Base-by-base conservation (phyloP, 2,888 invertebrate genomes). In the Caenorhabditis sp. region DNA sequence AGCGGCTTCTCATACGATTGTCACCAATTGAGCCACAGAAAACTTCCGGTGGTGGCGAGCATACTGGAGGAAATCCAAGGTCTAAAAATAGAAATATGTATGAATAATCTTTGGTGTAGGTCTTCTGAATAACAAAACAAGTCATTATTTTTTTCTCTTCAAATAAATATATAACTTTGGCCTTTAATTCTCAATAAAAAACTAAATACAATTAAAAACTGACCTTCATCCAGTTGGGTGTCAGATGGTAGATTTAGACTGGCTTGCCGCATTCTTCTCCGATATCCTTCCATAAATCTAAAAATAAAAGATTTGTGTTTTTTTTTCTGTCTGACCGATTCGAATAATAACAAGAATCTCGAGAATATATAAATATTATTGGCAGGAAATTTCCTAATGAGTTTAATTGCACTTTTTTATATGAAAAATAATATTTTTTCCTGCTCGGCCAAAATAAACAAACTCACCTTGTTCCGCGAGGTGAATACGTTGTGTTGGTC, bases 11-110 rank as follows among this genome's bases (percentile, higher is more conserved):
- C 69, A 69, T 69, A n/a, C 67, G 73, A 63, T 73, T 73, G 14
- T 67, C 73, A 25, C 63, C 49, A 3, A 73, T 56, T 20, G 69
- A 69, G 0, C 73, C 73, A 17, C 69, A 69, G 50, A 66, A 78
- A 10, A 74, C 64, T 49, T 78, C 78, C 2, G 78, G 78, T 10
- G 78, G 78, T 36, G 78, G 78, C 0, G 78, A 76, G 57, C 78
- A 78, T 27, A 78, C 70, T 36, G 78, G 78, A 12, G 78, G 78
- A 38, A 68, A 76, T 17, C 78, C 78, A 61, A 78, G 69, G 43
- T 76, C 78, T 67, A n/a, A n/a, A n/a, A n/a, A n/a, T n/a, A n/a
- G n/a, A n/a, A n/a, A n/a, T n/a, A n/a, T n/a, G n/a, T n/a, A n/a
- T n/a, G n/a, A n/a, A n/a, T n/a, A n/a, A n/a, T n/a, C n/a, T n/a